These are phyloP conservation scores for Chelonia mydas DNA, from an alignment of 2,797 vertebrate genomes.

Conservation along the genomic window DNA sequence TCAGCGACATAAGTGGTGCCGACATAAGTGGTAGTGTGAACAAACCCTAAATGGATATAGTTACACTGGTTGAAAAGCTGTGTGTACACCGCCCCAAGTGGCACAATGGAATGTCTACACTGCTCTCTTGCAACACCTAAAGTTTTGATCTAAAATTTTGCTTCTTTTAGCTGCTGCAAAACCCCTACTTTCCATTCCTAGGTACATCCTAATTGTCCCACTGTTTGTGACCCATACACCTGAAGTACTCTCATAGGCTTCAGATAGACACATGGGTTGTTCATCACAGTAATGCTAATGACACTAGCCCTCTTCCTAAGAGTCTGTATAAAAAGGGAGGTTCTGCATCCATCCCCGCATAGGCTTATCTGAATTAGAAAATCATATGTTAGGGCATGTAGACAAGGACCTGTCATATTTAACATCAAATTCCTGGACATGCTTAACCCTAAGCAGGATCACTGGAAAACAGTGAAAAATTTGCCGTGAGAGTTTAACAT, in stretches of 20 bases:
- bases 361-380: neutral
- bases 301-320: neutral
- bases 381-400: neutral
- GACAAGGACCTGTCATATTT: neutral
- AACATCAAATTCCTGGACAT: neutral
- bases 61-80: fast-evolving
- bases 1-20: no score
- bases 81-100: neutral
- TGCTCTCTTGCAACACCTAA: fast-evolving
- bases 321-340: neutral
- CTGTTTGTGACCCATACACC: neutral
- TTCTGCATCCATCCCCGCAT: neutral
- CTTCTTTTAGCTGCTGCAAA: neutral
- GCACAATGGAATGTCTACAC: fast-evolving
- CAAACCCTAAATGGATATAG: neutral
- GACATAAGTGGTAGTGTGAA: no score
- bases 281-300: neutral
- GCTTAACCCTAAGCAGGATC: neutral
- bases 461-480: neutral
- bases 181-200: neutral
- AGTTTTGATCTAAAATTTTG: fast-evolving
- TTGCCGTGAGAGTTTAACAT: neutral
- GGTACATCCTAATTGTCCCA: neutral
- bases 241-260: neutral
- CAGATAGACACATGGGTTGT: neutral